phyloP scores from a whole-genome alignment of 1,140 invertebrate genomes.

The Orchesella cincta region DNA sequence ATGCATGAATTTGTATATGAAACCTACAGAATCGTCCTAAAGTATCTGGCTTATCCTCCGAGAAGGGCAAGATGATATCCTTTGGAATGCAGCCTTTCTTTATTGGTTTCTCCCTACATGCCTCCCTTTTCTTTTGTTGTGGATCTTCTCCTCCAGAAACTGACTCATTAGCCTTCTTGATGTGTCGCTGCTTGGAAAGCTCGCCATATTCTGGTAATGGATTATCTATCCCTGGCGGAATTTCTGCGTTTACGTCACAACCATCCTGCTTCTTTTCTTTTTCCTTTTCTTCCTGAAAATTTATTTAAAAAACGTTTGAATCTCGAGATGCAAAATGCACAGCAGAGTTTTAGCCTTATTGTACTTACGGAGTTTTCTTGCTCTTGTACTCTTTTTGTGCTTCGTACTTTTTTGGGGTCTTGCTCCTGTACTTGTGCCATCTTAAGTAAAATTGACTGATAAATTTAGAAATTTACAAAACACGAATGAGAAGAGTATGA shows the following conservation, averaged over 20 bases:
- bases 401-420: too few species aligned
- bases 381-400: too few species aligned
- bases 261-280: neutral
- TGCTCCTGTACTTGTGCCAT: too few species aligned
- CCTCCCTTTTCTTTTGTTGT: neutral
- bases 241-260: neutral
- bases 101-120: neutral
- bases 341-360: too few species aligned
- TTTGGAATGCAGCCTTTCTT: neutral
- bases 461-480: too few species aligned
- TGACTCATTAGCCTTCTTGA: neutral
- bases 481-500: too few species aligned
- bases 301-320: too few species aligned
- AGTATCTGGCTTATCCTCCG: neutral
- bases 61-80: neutral
- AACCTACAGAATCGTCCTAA: neutral
- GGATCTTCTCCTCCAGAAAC: neutral
- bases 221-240: neutral
- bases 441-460: too few species aligned
- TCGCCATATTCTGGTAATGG: constrained; percentile 2
- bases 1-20: neutral
- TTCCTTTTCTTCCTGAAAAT: neutral
- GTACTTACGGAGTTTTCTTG: too few species aligned
- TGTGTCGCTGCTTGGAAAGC: neutral
- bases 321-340: too few species aligned